Evolutionary conservation across 2,797 vertebrate species (phyloP), one percentile per base, ranked within the genome.

Genomic region (Tapera naevia): DNA sequence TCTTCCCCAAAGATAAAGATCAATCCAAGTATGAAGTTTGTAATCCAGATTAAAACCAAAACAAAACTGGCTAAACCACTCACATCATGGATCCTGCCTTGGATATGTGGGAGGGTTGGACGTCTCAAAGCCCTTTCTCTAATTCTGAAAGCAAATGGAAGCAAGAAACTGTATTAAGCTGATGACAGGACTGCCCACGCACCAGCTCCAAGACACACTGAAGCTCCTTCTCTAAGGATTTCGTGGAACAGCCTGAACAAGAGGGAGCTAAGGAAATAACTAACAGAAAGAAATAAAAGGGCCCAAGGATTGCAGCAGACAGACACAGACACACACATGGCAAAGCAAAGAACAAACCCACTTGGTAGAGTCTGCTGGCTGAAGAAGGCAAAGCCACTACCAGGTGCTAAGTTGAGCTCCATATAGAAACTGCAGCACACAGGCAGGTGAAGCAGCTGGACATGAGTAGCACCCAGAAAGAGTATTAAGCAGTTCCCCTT

Each of bases 1-100:
- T 88, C 57, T 90, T 93, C 10, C 39, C 51, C 54, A 81, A 91
- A 94, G 88, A 94, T 81, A 91, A 96, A 96, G 94, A 94, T 92
- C 69, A 88, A 82, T 71, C 57, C 45, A 89, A 89, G 30, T 30
- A 87, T 71, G 61, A 91, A 89, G 69, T 15, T 12, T 65, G 54
- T 85, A 64, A 60, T 62, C 14, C 82, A 88, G 83, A 84, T 73
- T 39, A 81, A 80, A 86, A 94, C 5, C 3, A 57, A 84, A 91
- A 58, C 67, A 87, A 73, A 94, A 79, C 58, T 62, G 76, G n/a
- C 64, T 86, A 79, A 94, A 86, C 46, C 58, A n/a, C 22, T 86
- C 76, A 62, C 85, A 69, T 75, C 62, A 24, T 41, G 72, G 19
- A 53, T 89, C 27, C 75, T 94, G 89, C 79, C 81, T 74, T 61